phyloP scores from a whole-genome alignment of 2,888 invertebrate species.

The Leptopilina myrica region DNA sequence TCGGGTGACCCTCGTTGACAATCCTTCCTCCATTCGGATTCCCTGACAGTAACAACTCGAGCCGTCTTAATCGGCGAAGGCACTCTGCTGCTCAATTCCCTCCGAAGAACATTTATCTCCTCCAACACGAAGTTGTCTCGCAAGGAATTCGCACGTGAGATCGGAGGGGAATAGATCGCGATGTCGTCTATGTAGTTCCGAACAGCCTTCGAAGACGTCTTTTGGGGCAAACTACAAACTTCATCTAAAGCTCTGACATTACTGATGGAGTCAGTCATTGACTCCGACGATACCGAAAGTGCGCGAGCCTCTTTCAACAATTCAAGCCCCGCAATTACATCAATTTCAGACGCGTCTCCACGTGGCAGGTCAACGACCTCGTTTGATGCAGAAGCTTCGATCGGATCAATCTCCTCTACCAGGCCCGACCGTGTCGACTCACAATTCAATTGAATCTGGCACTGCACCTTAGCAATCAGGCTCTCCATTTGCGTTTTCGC shows the following conservation, averaged over 20 bases:
- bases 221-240: background rate
- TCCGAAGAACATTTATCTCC: background rate
- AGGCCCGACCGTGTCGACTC: too few species aligned
- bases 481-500: background rate
- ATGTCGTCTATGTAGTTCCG: too few species aligned
- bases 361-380: too few species aligned
- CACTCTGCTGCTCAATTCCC: background rate
- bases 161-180: background rate
- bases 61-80: too few species aligned
- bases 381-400: background rate
- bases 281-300: too few species aligned
- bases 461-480: too few species aligned
- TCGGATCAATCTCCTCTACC: too few species aligned
- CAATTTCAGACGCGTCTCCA: too few species aligned
- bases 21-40: background rate
- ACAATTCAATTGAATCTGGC: too few species aligned
- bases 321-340: too few species aligned
- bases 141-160: background rate
- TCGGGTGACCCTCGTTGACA: background rate
- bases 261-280: background rate
- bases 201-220: background rate
- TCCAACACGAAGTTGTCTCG: background rate
- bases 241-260: background rate
- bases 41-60: too few species aligned
- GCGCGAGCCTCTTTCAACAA: too few species aligned